Conservation (phyloP, 2,888 invertebrate species). For the Campoletis raptor region DNA sequence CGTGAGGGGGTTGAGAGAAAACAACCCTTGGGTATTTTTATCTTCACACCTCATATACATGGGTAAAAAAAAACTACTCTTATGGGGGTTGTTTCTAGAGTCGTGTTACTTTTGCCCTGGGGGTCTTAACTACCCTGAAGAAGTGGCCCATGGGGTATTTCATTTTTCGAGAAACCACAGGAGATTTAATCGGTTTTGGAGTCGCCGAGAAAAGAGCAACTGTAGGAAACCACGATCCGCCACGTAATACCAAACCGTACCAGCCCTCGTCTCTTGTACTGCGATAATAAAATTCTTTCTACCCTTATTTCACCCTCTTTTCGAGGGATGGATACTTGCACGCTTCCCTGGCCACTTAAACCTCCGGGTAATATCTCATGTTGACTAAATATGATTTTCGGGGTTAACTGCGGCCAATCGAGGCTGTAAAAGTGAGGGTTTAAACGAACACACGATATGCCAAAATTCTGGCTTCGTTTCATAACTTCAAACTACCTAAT, state of each 20-base stretch:
- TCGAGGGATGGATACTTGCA: slow-evolving; percentile 33
- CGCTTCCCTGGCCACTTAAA: slow-evolving; percentile 51
- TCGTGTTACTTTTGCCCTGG: neutral
- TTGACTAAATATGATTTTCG: slow-evolving; percentile 65
- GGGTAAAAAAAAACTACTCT: slow-evolving; percentile 3
- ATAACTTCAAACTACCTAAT: slow-evolving; percentile 38
- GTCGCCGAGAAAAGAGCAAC: neutral
- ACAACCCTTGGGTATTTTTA: slow-evolving; percentile 5
- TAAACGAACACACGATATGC: slow-evolving; percentile 54
- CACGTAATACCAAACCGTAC: slow-evolving; percentile 23
- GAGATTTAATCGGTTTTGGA: slow-evolving; percentile 10
- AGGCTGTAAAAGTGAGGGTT: slow-evolving; percentile 12
- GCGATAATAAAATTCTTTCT: slow-evolving; percentile 57
- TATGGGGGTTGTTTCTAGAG: neutral
- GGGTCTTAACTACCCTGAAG: neutral
- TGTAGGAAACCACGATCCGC: neutral
- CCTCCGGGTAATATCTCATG: slow-evolving; percentile 57
- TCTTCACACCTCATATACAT: slow-evolving; percentile 5
- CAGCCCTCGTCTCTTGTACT: slow-evolving; percentile 1
- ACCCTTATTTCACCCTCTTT: neutral
- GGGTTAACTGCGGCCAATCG: slow-evolving; percentile 43
- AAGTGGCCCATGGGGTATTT: neutral
- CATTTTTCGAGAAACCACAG: neutral
- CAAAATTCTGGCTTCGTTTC: slow-evolving; percentile 45
- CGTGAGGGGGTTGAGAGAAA: neutral